Conservation (phyloP, 2,797 vertebrate genomes). For the Anguilla anguilla region DNA sequence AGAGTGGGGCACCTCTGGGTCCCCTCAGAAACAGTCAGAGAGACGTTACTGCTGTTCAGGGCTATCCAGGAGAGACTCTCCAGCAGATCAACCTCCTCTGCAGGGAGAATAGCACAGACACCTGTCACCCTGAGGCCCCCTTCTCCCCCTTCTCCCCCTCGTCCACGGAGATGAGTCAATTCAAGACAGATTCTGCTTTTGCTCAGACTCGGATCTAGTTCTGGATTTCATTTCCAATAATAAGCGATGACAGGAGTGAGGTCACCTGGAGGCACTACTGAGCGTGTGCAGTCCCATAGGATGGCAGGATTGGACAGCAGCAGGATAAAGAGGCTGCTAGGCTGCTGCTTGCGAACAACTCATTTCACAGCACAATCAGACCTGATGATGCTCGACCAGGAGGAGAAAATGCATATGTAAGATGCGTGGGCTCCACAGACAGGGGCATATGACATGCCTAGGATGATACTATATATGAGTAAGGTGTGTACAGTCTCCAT, state of each 20-base stretch:
- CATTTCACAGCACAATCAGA: not conserved
- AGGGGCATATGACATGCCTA: not conserved
- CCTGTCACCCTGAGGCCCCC: not conserved
- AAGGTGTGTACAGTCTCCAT: not conserved
- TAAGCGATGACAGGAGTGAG: not conserved
- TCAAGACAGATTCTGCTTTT: not conserved
- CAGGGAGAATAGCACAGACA: not conserved
- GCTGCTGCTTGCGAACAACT: not conserved
- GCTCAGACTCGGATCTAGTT: not conserved
- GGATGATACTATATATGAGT: not conserved
- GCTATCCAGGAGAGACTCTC: slow-evolving; percentile 57
- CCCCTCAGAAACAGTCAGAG: slow-evolving; percentile 53
- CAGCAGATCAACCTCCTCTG: slow-evolving; percentile 59
- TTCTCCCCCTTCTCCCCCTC: not conserved
- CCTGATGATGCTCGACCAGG: not conserved
- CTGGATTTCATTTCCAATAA: not conserved
- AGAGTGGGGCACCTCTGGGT: slow-evolving; percentile 64
- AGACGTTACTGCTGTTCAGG: slow-evolving; percentile 62
- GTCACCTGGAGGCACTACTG: not conserved
- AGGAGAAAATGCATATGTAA: not conserved
- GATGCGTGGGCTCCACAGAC: not conserved
- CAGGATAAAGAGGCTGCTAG: not conserved
- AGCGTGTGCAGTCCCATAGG: not conserved
- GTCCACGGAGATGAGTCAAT: not conserved
- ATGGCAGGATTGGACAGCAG: not conserved